Base-by-base conservation (phyloP, 2,888 invertebrate genomes). In the Lithophane socia region DNA sequence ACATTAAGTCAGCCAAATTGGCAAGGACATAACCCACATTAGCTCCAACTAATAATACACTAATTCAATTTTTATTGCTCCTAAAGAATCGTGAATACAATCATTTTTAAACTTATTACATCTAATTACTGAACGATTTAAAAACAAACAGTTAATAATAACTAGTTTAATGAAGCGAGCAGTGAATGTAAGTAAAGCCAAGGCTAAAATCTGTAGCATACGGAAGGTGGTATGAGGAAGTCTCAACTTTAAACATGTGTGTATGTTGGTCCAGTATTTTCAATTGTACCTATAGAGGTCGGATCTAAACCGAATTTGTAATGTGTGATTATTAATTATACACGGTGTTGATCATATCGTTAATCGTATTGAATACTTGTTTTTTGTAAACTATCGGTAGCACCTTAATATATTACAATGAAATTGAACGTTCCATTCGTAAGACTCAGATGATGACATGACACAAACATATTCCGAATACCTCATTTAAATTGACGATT, bases 171-270 rank as follows among this genome's bases (percentile, higher is more conserved):
- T 86, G 83, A 86, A 88, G 82, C 77, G 74, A 79, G 71, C 60
- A 83, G 86, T 85, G 90, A 90, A 87, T 79, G 88, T 82, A 80
- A 73, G 84, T 76, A 70, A 72, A 80, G 60, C 54, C 90, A 90
- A 90, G 89, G 90, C 73, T 87, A 76, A 77, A 79, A 86, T 83
- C 68, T 85, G 72, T 81, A 84, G 68, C 76, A 89, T 63, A 83
- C 88, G 90, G 89, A 89, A 90, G 86, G 80, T 54, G 47, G 18
- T 58, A 80, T 74, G 56, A 88, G 89, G 88, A 90, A 90, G 89
- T 88, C 71, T 72, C 52, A 64, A 61, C 58, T 74, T 58, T 58
- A 24, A 75, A 82, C 65, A 47, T 75, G 37, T 65, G 65, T 61
- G 54, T 60, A 37, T 66, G 71, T 81, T 68, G 61, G 10, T 80